Conservation (phyloP, 1,140 invertebrate species). For the Drosophila leontia region DNA sequence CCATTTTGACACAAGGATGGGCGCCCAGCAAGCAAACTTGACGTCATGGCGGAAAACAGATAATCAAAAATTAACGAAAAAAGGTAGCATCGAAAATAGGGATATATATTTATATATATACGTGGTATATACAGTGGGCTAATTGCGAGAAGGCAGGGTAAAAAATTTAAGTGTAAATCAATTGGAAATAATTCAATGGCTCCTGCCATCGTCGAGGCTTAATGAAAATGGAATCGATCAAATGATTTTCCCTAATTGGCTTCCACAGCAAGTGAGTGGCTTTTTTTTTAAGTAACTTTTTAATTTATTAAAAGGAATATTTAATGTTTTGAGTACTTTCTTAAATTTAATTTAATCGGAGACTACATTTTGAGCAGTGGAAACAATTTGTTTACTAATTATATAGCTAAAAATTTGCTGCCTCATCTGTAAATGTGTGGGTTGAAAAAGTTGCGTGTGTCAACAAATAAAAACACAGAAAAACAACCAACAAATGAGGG, state of each 20-base stretch:
- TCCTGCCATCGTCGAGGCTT: neutral
- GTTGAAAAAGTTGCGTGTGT: conserved; percentile 40
- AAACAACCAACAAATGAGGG: neutral
- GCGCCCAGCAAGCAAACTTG: conserved; percentile 40
- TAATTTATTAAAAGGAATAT: conserved; percentile 7
- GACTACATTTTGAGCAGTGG: too few relatives aligned
- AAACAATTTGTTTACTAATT: conserved; percentile 27
- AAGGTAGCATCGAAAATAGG: conserved; percentile 13
- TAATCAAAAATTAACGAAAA: conserved; percentile 19
- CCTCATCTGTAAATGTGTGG: conserved; percentile 33
- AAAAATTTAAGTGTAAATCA: conserved; percentile 27
- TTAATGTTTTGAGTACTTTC: neutral
- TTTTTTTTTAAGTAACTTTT: neutral
- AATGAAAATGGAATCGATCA: conserved; percentile 23
- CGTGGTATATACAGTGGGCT: neutral
- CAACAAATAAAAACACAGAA: conserved; percentile 32
- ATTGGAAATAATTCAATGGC: conserved; percentile 43
- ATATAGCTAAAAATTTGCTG: conserved; percentile 23
- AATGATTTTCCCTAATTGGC: conserved; percentile 23
- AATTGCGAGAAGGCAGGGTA: conserved; percentile 15
- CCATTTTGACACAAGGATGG: conserved; percentile 45
- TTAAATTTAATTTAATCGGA: neutral
- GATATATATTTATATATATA: conserved; percentile 3
- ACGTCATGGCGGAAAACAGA: conserved; percentile 40
- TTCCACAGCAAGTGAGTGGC: neutral